Percentiles rank a stretch among this genome's conserved stretches.
These are phyloP conservation scores for Microctenopoma steveboyesi DNA, from an alignment of 2,797 vertebrate genomes.

Conservation along the genomic window DNA sequence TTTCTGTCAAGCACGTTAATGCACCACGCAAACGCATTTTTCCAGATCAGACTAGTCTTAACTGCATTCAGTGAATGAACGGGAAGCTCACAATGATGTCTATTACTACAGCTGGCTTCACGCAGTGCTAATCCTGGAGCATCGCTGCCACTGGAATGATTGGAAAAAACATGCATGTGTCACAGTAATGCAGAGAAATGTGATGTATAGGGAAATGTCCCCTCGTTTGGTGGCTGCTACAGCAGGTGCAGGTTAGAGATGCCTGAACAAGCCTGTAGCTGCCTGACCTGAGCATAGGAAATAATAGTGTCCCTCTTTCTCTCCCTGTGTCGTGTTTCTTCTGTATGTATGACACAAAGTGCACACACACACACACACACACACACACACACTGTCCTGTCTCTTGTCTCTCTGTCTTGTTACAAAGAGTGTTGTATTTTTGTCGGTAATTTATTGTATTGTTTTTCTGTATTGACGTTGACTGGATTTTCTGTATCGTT, in stretches of 20 bases:
- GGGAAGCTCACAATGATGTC: neutral
- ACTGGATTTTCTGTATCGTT: too few species aligned
- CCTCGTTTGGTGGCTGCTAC: slow-evolving; percentile 38
- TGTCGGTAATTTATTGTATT: too few species aligned
- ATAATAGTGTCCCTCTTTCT: slow-evolving; percentile 18
- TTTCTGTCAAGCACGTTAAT: slow-evolving; percentile 4
- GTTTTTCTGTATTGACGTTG: too few species aligned
- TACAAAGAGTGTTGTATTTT: too few species aligned
- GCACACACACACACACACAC: too few species aligned
- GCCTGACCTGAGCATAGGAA: slow-evolving; percentile 46
- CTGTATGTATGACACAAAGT: too few species aligned
- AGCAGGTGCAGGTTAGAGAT: slow-evolving; percentile 7
- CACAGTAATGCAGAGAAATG: slow-evolving; percentile 21
- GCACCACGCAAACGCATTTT: neutral
- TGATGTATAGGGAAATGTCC: slow-evolving; percentile 36
- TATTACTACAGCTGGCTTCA: neutral
- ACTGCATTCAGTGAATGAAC: slow-evolving; percentile 10
- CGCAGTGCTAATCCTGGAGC: neutral
- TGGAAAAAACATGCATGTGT: neutral
- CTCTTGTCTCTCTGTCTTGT: too few species aligned
- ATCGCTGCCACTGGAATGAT: neutral
- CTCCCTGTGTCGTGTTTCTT: too few species aligned
- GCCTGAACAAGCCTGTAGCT: slow-evolving; percentile 42
- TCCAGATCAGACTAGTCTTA: neutral
- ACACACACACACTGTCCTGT: too few species aligned